phyloP scores from a whole-genome alignment of 2,113 vertebrate species.

The Daphoenositta chrysoptera region DNA sequence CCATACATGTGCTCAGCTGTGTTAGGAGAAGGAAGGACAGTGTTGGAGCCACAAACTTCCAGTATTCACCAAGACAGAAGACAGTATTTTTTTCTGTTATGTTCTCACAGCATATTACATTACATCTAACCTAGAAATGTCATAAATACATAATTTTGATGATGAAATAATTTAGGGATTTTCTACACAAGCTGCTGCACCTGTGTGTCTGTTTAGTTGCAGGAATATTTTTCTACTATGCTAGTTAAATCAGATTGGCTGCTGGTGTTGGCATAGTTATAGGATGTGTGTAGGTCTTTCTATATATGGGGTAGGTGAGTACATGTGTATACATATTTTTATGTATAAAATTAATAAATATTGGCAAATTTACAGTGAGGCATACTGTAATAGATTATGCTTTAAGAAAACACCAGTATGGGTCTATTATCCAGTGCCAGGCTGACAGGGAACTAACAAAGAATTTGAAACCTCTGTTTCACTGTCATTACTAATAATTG shows the following conservation, averaged over 20 bases:
- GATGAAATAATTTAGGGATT: neutral
- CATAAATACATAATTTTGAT: constrained; percentile 3
- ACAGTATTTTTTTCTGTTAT: neutral
- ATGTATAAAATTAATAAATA: neutral
- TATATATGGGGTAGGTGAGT: neutral
- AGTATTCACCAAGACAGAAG: neutral
- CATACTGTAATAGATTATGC: neutral
- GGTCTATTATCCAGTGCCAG: neutral
- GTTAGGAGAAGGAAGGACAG: neutral
- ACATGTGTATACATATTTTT: neutral
- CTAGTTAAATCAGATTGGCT: neutral
- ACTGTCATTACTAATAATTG: neutral
- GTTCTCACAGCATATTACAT: neutral
- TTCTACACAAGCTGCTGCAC: neutral
- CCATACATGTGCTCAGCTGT: neutral
- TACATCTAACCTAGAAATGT: constrained; percentile 26
- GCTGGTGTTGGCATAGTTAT: neutral
- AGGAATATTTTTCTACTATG: neutral
- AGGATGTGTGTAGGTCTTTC: neutral
- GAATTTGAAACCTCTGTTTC: neutral
- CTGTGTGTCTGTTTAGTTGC: neutral
- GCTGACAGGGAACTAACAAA: neutral
- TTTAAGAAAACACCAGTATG: neutral
- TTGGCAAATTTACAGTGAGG: neutral
- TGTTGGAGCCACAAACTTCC: neutral